phyloP scores from a whole-genome alignment of 2,888 invertebrate species.

The Drosophila cognata region DNA sequence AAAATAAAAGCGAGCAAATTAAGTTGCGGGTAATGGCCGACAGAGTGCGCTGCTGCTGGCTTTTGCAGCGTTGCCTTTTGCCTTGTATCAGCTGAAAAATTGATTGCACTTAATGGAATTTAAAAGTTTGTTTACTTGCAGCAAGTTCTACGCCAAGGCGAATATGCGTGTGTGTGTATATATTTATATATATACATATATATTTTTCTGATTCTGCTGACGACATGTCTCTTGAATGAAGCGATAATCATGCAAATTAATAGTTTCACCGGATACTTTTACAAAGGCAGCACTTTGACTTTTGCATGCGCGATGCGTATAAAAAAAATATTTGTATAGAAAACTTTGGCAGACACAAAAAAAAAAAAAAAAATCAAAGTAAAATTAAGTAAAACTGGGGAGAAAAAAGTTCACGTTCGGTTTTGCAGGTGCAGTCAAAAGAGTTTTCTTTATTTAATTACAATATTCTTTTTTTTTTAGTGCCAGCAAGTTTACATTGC shows the following conservation, averaged over 20 bases:
- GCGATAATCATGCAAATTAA: conserved; percentile 83
- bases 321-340: conserved; percentile 22
- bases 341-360: conserved; percentile 34
- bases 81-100: conserved; percentile 81
- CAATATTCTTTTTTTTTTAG: conserved; percentile 45
- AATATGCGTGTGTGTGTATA: conserved; percentile 7
- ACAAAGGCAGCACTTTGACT: conserved; percentile 27
- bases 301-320: conserved; percentile 34
- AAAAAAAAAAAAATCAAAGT: conserved; percentile 17
- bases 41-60: conserved; percentile 50
- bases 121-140: conserved; percentile 81
- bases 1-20: background rate
- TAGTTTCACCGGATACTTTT: conserved; percentile 58
- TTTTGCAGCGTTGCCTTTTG: conserved; percentile 28
- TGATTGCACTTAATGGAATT: conserved; percentile 84
- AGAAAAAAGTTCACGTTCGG: conserved; percentile 22
- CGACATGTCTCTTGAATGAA: conserved; percentile 68
- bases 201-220: conserved; percentile 40
- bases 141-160: conserved; percentile 37
- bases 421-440: conserved; percentile 60
- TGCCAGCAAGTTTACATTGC: conserved; percentile 54
- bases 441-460: conserved; percentile 74
- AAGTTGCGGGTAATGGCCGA: conserved; percentile 41
- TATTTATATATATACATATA: background rate
- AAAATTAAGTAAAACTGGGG: conserved; percentile 19